Evolutionary conservation across 2,888 invertebrate species (phyloP).

Genomic region (Hipparchia sbordonii): DNA sequence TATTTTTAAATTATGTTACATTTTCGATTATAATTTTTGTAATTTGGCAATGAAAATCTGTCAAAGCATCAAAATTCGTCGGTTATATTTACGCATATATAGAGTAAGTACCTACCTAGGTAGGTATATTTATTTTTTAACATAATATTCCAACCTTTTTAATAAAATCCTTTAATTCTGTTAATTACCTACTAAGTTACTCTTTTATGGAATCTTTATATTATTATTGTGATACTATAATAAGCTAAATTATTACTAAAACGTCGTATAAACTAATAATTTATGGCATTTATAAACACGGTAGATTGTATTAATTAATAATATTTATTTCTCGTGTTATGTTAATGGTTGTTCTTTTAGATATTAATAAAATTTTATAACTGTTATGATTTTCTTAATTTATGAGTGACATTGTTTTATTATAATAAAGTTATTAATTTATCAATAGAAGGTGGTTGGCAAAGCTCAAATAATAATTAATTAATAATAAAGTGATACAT

Average conservation of each 20-base stretch:
- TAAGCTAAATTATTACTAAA: constrained; percentile 3
- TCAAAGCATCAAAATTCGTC: no score
- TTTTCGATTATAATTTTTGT: no score
- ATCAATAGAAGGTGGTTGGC: background rate
- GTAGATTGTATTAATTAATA: background rate
- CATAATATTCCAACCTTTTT: background rate
- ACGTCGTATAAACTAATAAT: constrained; percentile 6
- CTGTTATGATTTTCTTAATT: constrained; percentile 1
- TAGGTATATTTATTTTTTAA: no score
- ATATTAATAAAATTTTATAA: background rate
- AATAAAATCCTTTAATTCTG: background rate
- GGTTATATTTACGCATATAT: no score
- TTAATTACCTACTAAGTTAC: background rate
- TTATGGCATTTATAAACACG: background rate
- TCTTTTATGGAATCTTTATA: constrained; percentile 4
- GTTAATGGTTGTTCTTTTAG: background rate
- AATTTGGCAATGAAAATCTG: no score
- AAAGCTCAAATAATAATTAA: background rate
- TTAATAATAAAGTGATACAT: background rate
- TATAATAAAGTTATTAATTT: background rate
- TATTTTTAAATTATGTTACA: no score
- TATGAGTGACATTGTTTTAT: background rate
- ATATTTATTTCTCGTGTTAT: constrained; percentile 10
- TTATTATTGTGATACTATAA: background rate
- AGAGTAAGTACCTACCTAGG: no score